Evolutionary conservation across 1,140 invertebrate species (phyloP), one percentile per base, ranked within the genome.

Genomic region (Brachionus rotundiformis): DNA sequence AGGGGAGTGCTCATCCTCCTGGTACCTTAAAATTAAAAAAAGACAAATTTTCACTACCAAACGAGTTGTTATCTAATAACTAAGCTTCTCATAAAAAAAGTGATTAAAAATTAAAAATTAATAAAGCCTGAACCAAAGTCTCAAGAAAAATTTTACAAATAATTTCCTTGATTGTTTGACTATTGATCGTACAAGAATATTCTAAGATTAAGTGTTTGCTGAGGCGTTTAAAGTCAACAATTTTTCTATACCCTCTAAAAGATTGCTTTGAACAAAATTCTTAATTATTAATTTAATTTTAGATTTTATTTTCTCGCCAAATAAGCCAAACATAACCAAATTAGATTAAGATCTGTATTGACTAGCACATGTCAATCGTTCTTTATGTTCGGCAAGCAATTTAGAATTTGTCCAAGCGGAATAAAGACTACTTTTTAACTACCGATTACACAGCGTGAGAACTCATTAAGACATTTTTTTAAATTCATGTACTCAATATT

Each of bases 161-260:
- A n/a, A n/a, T n/a, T n/a, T n/a, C n/a, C n/a, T n/a, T n/a, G n/a
- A n/a, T n/a, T n/a, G n/a, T n/a, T n/a, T n/a, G n/a, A n/a, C n/a
- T n/a, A n/a, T n/a, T n/a, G n/a, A n/a, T n/a, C n/a, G n/a, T n/a
- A n/a, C n/a, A 59, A 41, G n/a, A 41, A 49, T 49, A 6, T 16
- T 49, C 13, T 5, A 19, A 63, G 29, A 63, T 68, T 16, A 33
- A 68, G 27, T 68, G 63, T 39, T 33, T 68, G 36, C 36, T 33
- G 63, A 68, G 1, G 63, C 63, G 63, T 68, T n/a, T 68, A 68
- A 63, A 31, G 59, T 27, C 25, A 29, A 27, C 23, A 63, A 25
- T 63, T 63, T 63, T 63, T 63, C 59, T 29, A 63, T 10, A 63
- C 8, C 8, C 29, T 63, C 27, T 11, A 27, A 27, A 63, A 63